Evolutionary conservation across 2,888 invertebrate genomes (phyloP).

Genomic region (Calameuta pallipes): DNA sequence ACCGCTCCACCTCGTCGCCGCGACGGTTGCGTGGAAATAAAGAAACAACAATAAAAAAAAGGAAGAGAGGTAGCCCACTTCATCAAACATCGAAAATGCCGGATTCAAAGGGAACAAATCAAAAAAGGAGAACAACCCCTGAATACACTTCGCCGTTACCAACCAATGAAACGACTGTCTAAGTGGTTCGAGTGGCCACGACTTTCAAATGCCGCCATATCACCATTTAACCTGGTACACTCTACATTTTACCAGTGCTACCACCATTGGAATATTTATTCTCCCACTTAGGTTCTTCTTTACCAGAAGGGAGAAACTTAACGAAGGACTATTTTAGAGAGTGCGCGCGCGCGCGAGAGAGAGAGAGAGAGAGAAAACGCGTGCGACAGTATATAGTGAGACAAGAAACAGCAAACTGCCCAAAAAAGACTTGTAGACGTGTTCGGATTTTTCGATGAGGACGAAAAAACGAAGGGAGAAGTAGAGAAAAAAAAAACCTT

Average conservation of each 20-base stretch:
- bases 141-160: not conserved
- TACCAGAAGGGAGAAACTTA: not conserved
- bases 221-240: not conserved
- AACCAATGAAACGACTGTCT: not conserved
- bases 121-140: not conserved
- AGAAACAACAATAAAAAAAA: not conserved
- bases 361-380: not conserved
- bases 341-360: not conserved
- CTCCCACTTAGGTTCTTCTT: not conserved
- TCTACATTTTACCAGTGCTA: not conserved
- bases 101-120: not conserved
- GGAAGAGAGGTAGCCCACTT: not conserved
- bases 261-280: conserved; percentile 1
- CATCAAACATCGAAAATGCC: not conserved
- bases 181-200: not conserved
- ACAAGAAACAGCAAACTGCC: not conserved
- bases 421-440: not conserved
- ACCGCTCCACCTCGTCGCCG: not conserved
- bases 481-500: not conserved
- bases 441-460: not conserved
- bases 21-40: not conserved
- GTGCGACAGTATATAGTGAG: not conserved
- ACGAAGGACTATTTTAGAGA: not conserved
- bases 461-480: not conserved
- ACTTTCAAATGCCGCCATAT: not conserved